Conservation (phyloP, 2,888 invertebrate species). For the Heliconius sara region DNA sequence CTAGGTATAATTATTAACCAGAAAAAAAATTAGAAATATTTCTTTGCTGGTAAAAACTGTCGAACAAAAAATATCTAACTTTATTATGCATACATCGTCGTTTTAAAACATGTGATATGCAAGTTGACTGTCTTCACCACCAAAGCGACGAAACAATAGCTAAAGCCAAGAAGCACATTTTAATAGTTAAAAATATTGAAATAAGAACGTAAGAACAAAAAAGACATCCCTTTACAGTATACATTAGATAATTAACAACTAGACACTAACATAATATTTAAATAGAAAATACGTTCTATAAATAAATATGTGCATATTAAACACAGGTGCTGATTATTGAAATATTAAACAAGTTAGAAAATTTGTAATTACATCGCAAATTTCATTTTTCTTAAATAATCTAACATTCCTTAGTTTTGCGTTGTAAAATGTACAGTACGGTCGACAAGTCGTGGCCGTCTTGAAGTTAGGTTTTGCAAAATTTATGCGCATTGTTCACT, state of each 20-base stretch:
- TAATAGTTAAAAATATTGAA: neutral
- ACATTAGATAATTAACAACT: neutral
- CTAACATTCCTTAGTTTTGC: neutral
- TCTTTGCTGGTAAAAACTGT: neutral
- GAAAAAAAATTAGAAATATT: neutral
- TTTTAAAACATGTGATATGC: too few species aligned
- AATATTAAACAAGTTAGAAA: slow-evolving; percentile 22
- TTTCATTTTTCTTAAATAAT: neutral
- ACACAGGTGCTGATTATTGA: slow-evolving; percentile 16
- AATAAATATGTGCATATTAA: slow-evolving; percentile 27
- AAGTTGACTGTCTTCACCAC: neutral
- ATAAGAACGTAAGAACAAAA: neutral
- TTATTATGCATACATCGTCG: too few species aligned
- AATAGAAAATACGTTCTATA: slow-evolving; percentile 10
- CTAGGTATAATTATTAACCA: neutral
- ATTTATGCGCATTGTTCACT: neutral
- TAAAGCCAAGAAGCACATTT: slow-evolving; percentile 15
- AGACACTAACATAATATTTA: slow-evolving; percentile 15
- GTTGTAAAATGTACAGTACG: neutral
- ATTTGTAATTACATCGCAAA: slow-evolving; percentile 13
- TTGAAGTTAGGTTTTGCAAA: neutral
- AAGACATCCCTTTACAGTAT: neutral
- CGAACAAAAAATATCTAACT: too few species aligned
- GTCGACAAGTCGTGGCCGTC: neutral
- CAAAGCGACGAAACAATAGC: neutral